phyloP scores from a whole-genome alignment of 2,888 invertebrate genomes.

The Temnothorax unifasciatus region DNA sequence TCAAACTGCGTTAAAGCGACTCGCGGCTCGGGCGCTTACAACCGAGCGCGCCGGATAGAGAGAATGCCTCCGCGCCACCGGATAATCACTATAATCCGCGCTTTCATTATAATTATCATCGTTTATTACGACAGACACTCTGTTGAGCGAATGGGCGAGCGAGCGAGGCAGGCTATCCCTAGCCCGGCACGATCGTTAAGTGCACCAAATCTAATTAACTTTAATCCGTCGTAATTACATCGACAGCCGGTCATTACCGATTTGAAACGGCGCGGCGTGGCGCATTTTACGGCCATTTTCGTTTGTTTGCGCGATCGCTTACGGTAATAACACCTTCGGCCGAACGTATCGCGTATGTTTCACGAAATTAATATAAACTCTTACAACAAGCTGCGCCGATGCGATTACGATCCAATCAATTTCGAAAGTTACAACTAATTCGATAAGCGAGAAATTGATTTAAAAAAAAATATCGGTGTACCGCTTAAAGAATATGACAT shows the following conservation, averaged over 20 bases:
- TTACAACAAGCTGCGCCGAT: constrained; percentile 25
- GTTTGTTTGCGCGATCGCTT: constrained; percentile 45
- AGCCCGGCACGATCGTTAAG: constrained; percentile 57
- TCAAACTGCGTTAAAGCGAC: constrained; percentile 67
- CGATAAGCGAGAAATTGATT: neutral
- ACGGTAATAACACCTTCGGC: constrained; percentile 42
- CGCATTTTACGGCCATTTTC: constrained; percentile 48
- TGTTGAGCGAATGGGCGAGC: constrained; percentile 43
- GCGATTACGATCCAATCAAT: constrained; percentile 44
- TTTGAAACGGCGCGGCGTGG: constrained; percentile 31
- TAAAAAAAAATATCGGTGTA: neutral
- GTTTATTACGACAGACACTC: constrained; percentile 72
- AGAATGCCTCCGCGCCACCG: constrained; percentile 61
- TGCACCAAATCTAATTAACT: constrained; percentile 81
- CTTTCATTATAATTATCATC: constrained; percentile 82
- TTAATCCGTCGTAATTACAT: constrained; percentile 78
- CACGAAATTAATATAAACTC: constrained; percentile 23
- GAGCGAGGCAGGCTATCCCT: constrained; percentile 50
- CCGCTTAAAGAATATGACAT: neutral
- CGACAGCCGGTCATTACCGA: constrained; percentile 77
- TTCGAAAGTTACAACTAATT: neutral
- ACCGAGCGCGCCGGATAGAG: constrained; percentile 55
- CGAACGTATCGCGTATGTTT: constrained; percentile 18
- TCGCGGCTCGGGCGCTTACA: constrained; percentile 54
- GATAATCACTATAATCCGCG: constrained; percentile 81